Percentiles rank a stretch among this genome's conserved stretches.
These are phyloP conservation scores for Neodiprion lecontei DNA, from an alignment of 1,140 invertebrate species.

Conservation along the genomic window DNA sequence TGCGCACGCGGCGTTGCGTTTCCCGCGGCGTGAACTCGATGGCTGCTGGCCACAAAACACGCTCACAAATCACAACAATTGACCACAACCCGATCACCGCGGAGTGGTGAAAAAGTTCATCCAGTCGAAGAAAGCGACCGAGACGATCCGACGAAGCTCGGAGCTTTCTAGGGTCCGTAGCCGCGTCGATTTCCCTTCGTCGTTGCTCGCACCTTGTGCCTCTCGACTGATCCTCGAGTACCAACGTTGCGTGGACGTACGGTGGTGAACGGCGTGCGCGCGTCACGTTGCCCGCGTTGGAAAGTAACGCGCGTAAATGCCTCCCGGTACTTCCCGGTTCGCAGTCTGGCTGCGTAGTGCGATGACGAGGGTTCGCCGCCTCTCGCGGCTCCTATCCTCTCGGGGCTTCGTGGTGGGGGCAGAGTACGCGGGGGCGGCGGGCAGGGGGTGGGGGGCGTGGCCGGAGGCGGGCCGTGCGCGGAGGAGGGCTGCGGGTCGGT, in stretches of 20 bases:
- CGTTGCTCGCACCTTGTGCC: too few relatives aligned
- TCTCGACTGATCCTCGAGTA: too few relatives aligned
- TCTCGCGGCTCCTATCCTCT: not conserved
- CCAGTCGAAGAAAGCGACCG: too few relatives aligned
- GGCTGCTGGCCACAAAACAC: too few relatives aligned
- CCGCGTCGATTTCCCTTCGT: too few relatives aligned
- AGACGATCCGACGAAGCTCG: too few relatives aligned
- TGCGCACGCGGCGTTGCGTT: too few relatives aligned
- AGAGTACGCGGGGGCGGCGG: conserved; percentile 44
- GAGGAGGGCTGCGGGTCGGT: conserved; percentile 59
- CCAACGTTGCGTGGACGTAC: not conserved
- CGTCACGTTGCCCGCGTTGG: conserved; percentile 49
- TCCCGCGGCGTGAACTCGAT: too few relatives aligned
- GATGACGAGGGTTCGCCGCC: not conserved
- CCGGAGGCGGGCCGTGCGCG: conserved; percentile 56
- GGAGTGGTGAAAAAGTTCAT: too few relatives aligned
- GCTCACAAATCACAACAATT: too few relatives aligned
- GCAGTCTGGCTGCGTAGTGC: conserved; percentile 63
- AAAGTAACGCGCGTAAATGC: conserved; percentile 38
- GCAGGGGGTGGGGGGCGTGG: conserved; percentile 46
- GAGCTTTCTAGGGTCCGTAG: too few relatives aligned
- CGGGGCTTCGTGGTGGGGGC: conserved; percentile 38
- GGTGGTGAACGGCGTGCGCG: conserved; percentile 41
- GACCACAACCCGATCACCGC: too few relatives aligned
- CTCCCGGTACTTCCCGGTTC: conserved; percentile 53